phyloP scores from a whole-genome alignment of 2,113 vertebrate genomes.

The Syngnathoides biaculeatus region DNA sequence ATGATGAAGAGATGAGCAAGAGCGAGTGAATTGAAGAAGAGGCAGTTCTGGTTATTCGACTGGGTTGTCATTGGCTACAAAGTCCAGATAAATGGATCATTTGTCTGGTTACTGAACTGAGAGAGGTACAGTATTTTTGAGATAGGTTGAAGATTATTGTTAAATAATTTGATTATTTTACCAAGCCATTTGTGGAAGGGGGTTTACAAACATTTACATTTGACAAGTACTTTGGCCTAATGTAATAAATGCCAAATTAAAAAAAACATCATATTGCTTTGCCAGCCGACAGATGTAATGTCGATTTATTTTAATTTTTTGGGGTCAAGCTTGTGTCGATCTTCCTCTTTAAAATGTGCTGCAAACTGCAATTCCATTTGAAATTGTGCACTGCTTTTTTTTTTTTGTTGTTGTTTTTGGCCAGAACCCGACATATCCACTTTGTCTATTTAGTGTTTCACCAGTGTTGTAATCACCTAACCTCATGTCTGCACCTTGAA shows the following conservation, averaged over 20 bases:
- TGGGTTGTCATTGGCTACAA: conserved; percentile 35
- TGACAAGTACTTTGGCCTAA: neutral
- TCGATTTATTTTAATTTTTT: neutral
- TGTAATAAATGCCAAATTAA: neutral
- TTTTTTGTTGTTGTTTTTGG: no score
- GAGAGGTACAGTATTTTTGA: conserved; percentile 17
- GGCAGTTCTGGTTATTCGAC: conserved; percentile 11
- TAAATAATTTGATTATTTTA: conserved; percentile 9
- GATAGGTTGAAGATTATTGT: conserved; percentile 17
- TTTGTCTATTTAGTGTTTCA: no score
- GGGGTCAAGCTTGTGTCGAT: no score
- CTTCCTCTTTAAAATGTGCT: no score
- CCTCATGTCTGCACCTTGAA: no score
- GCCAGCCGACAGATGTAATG: neutral
- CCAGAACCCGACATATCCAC: no score
- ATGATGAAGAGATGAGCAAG: conserved; percentile 3
- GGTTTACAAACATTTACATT: neutral
- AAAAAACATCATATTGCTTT: neutral
- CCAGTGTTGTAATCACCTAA: no score
- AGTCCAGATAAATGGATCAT: conserved; percentile 36
- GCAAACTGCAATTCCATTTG: no score
- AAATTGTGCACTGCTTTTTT: no score
- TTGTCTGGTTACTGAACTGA: conserved; percentile 25
- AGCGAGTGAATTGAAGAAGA: conserved; percentile 3
- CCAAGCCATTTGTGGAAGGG: neutral